phyloP scores from a whole-genome alignment of 2,113 vertebrate species.

The Oenanthe melanoleuca region DNA sequence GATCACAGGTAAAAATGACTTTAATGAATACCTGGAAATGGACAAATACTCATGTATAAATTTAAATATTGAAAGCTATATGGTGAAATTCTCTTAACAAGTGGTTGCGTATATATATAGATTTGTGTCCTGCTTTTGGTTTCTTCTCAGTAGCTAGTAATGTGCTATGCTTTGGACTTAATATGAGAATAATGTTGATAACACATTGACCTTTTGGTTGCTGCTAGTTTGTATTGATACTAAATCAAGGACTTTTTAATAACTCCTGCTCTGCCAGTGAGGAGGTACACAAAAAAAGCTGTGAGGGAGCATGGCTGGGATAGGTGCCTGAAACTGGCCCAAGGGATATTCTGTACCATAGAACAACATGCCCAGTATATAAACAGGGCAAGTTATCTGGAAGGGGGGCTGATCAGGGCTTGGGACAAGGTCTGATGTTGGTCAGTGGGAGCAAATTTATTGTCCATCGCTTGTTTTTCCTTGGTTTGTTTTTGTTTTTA shows the following conservation, averaged over 20 bases:
- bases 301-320: neutral
- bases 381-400: neutral
- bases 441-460: neutral
- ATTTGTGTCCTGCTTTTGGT: neutral
- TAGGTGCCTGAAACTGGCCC: accelerated
- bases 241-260: neutral
- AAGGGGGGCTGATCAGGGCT: neutral
- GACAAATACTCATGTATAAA: neutral
- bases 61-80: neutral
- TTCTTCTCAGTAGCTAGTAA: neutral
- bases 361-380: neutral
- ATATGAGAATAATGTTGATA: neutral
- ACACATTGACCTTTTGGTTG: neutral
- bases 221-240: neutral
- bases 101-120: neutral
- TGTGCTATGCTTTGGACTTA: neutral
- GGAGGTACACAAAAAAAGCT: neutral
- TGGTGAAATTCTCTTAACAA: neutral
- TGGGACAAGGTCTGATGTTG: neutral
- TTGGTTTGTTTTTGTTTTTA: neutral
- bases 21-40: neutral
- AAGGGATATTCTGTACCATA: accelerated
- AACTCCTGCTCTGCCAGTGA: neutral
- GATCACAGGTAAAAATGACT: neutral
- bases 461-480: neutral